Base-by-base conservation (phyloP, 2,888 invertebrate species). In the Brenthis ino region DNA sequence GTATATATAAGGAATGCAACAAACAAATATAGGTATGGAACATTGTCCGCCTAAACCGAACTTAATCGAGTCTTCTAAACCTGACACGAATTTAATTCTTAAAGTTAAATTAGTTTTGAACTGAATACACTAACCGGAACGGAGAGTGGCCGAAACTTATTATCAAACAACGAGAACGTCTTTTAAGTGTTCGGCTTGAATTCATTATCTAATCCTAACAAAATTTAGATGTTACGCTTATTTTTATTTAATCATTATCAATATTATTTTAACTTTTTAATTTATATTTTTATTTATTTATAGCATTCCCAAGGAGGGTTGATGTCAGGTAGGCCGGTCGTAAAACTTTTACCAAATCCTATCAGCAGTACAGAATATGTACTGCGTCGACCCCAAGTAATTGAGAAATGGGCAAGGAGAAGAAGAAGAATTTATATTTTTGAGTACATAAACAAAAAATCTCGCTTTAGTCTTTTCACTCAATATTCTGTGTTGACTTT, bases 91-190 rank as follows among this genome's bases (percentile, higher is more conserved):
- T 71, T 71, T 71, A 72, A 74, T 72, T 74, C 72, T 73, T 72
- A 71, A 73, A 73, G 70, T 72, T 73, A 72, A 72, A 74, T 75
- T 72, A 70, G 74, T 74, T 73, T 70, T 48, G 57, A 71, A 72
- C 69, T 70, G 60, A 70, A 70, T 63, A 67, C 65, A 70, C 68
- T 71, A 71, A 68, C 70, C 65, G 63, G 71, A 66, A 64, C 65
- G 57, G 68, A 58, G 57, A 70, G 68, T 68, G 68, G 68, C 57
- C 68, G 50, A 63, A 71, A 71, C 65, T 68, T 68, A 64, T 71
- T 64, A 64, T 60, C 63, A 64, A 71, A 68, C 68, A 68, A 51
- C 61, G 58, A 3, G 61, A 61, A 57, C 48, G 20, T 63, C 54
- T 57, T 66, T 68, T 58, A 71, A 71, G 68, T 57, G 65, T 65